These are phyloP conservation scores for Anableps anableps DNA, from an alignment of 2,797 vertebrate genomes.

Conservation along the genomic window DNA sequence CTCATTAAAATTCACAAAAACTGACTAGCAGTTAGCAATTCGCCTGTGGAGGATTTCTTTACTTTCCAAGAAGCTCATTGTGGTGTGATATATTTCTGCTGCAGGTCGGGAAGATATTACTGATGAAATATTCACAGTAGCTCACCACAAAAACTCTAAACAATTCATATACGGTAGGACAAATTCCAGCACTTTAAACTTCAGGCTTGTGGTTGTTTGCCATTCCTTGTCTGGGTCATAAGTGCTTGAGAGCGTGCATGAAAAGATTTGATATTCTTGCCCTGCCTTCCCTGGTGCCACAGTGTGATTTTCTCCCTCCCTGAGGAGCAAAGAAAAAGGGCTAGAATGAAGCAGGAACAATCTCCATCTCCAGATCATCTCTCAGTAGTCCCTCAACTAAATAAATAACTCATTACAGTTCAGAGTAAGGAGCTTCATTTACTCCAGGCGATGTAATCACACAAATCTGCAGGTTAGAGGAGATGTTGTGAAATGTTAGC, in stretches of 20 bases:
- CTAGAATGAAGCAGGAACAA: conserved; percentile 66
- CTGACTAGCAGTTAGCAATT: neutral
- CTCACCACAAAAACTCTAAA: neutral
- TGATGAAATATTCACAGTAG: neutral
- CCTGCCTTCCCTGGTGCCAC: conserved; percentile 81
- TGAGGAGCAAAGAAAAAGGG: conserved; percentile 53
- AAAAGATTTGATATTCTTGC: conserved; percentile 71
- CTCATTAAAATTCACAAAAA: neutral
- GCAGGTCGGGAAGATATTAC: neutral
- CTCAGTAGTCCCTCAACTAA: conserved; percentile 79
- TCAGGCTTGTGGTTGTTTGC: conserved; percentile 20
- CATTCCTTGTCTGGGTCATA: conserved; percentile 50
- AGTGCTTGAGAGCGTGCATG: conserved; percentile 64
- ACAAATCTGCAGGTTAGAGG: conserved; percentile 78
- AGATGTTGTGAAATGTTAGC: conserved; percentile 66
- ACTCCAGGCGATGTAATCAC: conserved; percentile 81
- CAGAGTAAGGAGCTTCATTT: conserved; percentile 82
- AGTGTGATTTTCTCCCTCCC: conserved; percentile 79
- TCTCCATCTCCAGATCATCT: conserved; percentile 85
- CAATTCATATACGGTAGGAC: conserved; percentile 3
- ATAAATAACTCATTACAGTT: conserved; percentile 88
- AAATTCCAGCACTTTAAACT: conserved; percentile 29
- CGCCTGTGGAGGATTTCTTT: neutral
- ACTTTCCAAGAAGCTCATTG: neutral
- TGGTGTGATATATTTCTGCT: neutral